These are phyloP conservation scores for Acanthoscelides obtectus DNA, from an alignment of 2,888 invertebrate species.

Conservation along the genomic window DNA sequence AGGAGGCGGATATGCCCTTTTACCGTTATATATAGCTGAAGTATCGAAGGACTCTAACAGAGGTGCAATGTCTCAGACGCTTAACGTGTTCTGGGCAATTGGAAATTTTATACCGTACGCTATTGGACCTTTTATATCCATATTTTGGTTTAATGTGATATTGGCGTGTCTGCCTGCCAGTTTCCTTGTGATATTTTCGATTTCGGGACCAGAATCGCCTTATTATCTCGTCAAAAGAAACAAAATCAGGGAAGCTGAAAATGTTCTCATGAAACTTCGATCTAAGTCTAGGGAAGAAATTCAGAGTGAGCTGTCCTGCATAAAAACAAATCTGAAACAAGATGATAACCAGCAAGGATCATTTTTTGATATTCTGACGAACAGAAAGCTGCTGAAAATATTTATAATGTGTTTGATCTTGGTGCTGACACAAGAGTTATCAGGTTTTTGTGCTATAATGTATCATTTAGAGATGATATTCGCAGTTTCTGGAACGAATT, in stretches of 20 bases:
- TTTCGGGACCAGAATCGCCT: constrained; percentile 77
- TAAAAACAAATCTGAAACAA: constrained; percentile 20
- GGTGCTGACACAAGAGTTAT: constrained; percentile 67
- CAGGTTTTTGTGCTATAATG: constrained; percentile 72
- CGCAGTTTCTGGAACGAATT: constrained; percentile 55
- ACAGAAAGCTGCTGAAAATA: constrained; percentile 66
- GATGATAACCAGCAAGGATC: constrained; percentile 26
- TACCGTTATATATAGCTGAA: constrained; percentile 83
- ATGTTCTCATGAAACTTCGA: constrained; percentile 62
- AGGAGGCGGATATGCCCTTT: constrained; percentile 65
- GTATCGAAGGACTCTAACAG: constrained; percentile 70
- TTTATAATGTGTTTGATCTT: constrained; percentile 59
- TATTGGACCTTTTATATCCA: constrained; percentile 66
- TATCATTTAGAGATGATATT: constrained; percentile 72
- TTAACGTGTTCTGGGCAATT: constrained; percentile 65
- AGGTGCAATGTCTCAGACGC: constrained; percentile 62
- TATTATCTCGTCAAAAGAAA: constrained; percentile 60
- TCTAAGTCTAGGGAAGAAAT: constrained; percentile 60
- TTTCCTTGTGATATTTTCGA: constrained; percentile 53
- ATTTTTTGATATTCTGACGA: constrained; percentile 56
- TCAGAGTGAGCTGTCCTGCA: constrained; percentile 51
- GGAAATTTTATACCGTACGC: constrained; percentile 66
- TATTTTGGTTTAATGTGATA: constrained; percentile 55
- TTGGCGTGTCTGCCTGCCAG: constrained; percentile 44
- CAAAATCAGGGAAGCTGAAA: constrained; percentile 56